Evolutionary conservation across 1,140 invertebrate genomes (phyloP).

Genomic region (Drosophila kikkawai): DNA sequence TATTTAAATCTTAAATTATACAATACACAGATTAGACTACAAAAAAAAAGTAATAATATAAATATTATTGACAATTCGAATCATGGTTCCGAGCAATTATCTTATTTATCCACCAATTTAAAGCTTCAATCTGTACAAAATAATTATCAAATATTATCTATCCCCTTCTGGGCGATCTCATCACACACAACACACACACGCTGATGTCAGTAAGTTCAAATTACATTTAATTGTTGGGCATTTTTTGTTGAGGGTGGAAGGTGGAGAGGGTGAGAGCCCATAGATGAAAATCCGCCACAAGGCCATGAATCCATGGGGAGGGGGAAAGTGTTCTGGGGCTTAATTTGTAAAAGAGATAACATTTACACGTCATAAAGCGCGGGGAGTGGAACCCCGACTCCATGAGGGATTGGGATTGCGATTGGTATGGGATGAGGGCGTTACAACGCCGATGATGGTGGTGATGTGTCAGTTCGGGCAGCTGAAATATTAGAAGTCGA

Average conservation of each 20-base stretch:
- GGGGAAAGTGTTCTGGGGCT: slow-evolving; percentile 37
- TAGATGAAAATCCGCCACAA: slow-evolving; percentile 63
- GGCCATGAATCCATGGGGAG: slow-evolving; percentile 26
- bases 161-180: slow-evolving; percentile 38
- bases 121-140: slow-evolving; percentile 39
- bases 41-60: neutral
- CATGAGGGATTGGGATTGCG: neutral
- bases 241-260: slow-evolving; percentile 53
- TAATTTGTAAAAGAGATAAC: slow-evolving; percentile 82
- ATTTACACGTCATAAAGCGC: slow-evolving; percentile 78
- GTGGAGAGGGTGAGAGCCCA: neutral
- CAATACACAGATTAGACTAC: no score
- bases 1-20: neutral
- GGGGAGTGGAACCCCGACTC: neutral
- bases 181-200: slow-evolving; percentile 24
- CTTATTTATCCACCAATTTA: slow-evolving; percentile 25
- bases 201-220: slow-evolving; percentile 66
- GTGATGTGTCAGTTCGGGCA: slow-evolving; percentile 40
- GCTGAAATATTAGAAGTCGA: slow-evolving; percentile 69
- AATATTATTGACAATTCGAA: slow-evolving; percentile 28
- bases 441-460: slow-evolving; percentile 25
- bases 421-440: slow-evolving; percentile 43
- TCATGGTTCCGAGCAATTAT: slow-evolving; percentile 25
- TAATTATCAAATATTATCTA: slow-evolving; percentile 49
- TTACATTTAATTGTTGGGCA: slow-evolving; percentile 80